phyloP scores from a whole-genome alignment of 1,140 invertebrate genomes.

The Eriosoma lanigerum region DNA sequence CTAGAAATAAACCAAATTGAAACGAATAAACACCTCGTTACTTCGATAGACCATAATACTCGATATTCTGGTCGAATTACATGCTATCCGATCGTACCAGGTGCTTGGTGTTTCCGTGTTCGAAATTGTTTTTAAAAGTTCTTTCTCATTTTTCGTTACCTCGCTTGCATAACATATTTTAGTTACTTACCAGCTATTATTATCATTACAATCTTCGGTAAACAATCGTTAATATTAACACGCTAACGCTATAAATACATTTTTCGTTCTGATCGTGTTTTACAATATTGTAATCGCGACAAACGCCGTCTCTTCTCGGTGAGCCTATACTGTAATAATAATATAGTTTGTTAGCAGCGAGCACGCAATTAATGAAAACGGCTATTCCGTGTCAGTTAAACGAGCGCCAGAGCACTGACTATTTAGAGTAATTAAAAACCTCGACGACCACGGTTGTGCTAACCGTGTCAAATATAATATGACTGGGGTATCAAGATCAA shows the following conservation, averaged over 20 bases:
- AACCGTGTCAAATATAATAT: background rate
- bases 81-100: constrained; percentile 48
- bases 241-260: constrained; percentile 15
- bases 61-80: constrained; percentile 33
- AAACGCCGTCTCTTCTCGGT: background rate
- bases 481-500: too few species aligned
- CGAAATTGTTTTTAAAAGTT: constrained; percentile 44
- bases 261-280: constrained; percentile 10
- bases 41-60: constrained; percentile 24
- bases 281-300: background rate
- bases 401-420: background rate
- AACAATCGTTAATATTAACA: constrained; percentile 34
- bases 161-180: too few species aligned
- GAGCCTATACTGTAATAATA: background rate
- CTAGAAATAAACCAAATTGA: background rate
- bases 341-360: background rate
- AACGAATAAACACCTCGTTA: constrained; percentile 45
- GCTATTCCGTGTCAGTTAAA: constrained; percentile 15
- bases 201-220: constrained; percentile 17
- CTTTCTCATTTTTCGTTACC: background rate
- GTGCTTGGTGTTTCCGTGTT: constrained; percentile 29
- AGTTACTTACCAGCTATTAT: background rate
- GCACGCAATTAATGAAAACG: constrained; percentile 22
- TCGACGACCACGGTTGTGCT: background rate
- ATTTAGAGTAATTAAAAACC: constrained; percentile 19